phyloP scores from a whole-genome alignment of 1,140 invertebrate genomes.

The Drosophila nikananu region DNA sequence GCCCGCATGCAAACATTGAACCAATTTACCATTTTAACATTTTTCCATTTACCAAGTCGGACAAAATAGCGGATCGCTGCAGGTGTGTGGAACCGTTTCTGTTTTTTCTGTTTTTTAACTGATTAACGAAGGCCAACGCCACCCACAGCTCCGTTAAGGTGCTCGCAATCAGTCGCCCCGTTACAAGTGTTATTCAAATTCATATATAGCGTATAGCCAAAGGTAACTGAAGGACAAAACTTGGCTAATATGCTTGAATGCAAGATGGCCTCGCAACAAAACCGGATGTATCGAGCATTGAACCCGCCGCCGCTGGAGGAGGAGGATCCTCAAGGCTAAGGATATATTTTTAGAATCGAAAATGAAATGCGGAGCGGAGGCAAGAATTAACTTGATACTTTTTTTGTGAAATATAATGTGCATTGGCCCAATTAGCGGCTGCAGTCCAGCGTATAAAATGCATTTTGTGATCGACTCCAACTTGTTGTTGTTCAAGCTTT shows the following conservation, averaged over 20 bases:
- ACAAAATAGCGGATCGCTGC: slow-evolving; percentile 28
- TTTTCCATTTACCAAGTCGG: slow-evolving; percentile 40
- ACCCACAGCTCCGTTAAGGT: slow-evolving; percentile 26
- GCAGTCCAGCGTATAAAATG: slow-evolving; percentile 53
- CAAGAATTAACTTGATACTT: slow-evolving; percentile 32
- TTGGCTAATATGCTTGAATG: background rate
- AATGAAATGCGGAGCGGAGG: slow-evolving; percentile 35
- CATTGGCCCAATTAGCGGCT: slow-evolving; percentile 71
- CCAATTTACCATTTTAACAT: slow-evolving; percentile 10
- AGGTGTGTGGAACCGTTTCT: slow-evolving; percentile 21
- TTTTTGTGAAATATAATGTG: slow-evolving; percentile 29
- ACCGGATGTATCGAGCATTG: slow-evolving; percentile 46
- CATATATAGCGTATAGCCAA: background rate
- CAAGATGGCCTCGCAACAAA: slow-evolving; percentile 13
- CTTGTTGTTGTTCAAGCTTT: slow-evolving; percentile 15
- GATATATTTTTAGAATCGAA: slow-evolving; percentile 72
- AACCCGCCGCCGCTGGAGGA: slow-evolving; percentile 24
- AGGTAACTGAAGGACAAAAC: slow-evolving; percentile 21
- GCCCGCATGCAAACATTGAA: slow-evolving; percentile 33
- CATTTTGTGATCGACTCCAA: slow-evolving; percentile 27
- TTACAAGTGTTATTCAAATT: slow-evolving; percentile 27
- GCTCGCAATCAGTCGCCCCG: background rate
- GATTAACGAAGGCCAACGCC: slow-evolving; percentile 37
- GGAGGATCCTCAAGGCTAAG: slow-evolving; percentile 57
- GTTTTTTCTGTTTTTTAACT: slow-evolving; percentile 4